These are phyloP conservation scores for Amia ocellicauda DNA, from an alignment of 2,113 vertebrate genomes.

Conservation along the genomic window DNA sequence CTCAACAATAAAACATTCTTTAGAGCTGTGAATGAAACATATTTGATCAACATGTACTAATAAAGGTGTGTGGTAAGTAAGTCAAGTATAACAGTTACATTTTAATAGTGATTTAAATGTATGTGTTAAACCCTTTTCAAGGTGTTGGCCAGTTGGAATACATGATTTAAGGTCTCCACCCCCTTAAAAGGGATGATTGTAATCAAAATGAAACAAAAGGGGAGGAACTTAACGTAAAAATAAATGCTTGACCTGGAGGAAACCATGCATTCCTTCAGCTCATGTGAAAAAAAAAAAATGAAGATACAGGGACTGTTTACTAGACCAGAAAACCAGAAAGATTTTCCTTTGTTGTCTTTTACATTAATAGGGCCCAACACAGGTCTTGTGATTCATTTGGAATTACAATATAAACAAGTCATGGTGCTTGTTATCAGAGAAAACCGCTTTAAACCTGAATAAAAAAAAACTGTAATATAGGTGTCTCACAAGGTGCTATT, in stretches of 20 bases:
- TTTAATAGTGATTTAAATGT: no score
- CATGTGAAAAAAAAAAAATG: no score
- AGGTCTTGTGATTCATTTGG: not conserved
- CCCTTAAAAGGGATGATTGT: not conserved
- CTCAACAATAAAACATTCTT: no score
- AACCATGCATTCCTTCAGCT: conserved; percentile 35
- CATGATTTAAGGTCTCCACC: not conserved
- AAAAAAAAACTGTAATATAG: no score
- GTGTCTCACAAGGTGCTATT: no score
- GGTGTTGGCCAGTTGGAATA: no score
- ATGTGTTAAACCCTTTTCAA: no score
- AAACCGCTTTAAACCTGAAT: not conserved
- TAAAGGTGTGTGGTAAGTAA: no score
- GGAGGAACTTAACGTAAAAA: not conserved
- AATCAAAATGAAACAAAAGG: not conserved
- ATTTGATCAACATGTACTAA: no score
- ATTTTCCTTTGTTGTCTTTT: conserved; percentile 45
- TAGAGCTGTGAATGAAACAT: no score
- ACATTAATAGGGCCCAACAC: conserved; percentile 31
- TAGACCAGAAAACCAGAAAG: conserved; percentile 40
- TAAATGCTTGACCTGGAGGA: conserved; percentile 17
- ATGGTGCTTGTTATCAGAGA: not conserved
- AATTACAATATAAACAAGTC: not conserved
- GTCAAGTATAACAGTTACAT: no score
- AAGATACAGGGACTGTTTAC: conserved; percentile 31